These are phyloP conservation scores for Proisotoma minuta DNA, from an alignment of 2,888 invertebrate genomes.

Conservation along the genomic window DNA sequence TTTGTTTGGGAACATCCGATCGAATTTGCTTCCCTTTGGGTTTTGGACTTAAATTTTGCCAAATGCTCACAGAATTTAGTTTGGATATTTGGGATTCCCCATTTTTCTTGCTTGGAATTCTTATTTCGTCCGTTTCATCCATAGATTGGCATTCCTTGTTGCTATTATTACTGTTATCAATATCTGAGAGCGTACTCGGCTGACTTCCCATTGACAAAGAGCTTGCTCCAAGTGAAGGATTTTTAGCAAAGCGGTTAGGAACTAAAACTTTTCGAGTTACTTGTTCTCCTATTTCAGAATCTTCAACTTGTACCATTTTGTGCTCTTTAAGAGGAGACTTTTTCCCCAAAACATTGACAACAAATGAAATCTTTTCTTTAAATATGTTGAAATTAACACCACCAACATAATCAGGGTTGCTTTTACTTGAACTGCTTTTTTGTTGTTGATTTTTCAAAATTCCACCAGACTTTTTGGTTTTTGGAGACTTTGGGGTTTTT, in stretches of 20 bases:
- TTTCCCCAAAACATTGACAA: background rate
- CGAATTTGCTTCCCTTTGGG: conserved; percentile 52
- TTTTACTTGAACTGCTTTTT: background rate
- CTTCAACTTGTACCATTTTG: background rate
- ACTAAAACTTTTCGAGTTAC: background rate
- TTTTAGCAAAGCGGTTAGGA: background rate
- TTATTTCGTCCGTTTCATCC: conserved; percentile 2
- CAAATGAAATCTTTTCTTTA: background rate
- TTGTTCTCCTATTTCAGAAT: background rate
- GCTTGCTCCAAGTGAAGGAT: background rate
- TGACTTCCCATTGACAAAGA: too few relatives aligned
- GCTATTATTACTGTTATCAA: background rate
- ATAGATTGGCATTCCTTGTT: background rate
- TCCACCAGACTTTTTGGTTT: background rate
- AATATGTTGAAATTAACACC: background rate
- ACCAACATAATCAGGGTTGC: background rate
- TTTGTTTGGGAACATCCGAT: conserved; percentile 48
- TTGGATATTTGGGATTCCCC: conserved; percentile 22
- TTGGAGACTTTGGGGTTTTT: background rate
- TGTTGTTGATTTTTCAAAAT: background rate
- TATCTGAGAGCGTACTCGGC: background rate
- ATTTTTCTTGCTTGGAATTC: conserved; percentile 18
- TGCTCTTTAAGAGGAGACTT: background rate
- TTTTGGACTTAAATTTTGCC: conserved; percentile 26
- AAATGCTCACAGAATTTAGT: conserved; percentile 49